These are phyloP conservation scores for Balaeniceps rex DNA, from an alignment of 2,113 vertebrate species.

Conservation along the genomic window DNA sequence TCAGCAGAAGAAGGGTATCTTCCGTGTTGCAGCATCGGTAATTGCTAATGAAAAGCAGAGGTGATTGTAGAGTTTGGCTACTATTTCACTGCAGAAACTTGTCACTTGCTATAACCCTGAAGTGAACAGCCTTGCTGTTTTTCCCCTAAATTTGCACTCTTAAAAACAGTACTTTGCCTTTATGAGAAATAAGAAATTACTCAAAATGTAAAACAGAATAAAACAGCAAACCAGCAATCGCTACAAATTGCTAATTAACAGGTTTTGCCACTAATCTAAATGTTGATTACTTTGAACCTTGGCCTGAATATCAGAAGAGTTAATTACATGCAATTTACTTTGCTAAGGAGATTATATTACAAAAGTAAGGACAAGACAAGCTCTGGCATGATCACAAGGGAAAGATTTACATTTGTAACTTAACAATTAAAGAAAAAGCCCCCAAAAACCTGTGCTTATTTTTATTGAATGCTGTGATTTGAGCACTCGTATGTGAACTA, in stretches of 20 bases:
- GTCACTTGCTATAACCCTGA: background rate
- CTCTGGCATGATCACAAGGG: background rate
- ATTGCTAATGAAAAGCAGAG: background rate
- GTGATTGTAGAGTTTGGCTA: background rate
- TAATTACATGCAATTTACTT: background rate
- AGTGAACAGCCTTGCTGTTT: background rate
- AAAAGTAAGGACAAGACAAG: background rate
- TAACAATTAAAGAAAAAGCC: background rate
- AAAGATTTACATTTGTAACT: background rate
- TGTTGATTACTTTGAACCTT: constrained; percentile 5
- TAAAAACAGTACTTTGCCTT: background rate
- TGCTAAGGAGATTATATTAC: background rate
- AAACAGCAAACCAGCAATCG: background rate
- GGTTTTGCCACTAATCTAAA: background rate
- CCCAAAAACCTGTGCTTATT: background rate
- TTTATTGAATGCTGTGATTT: background rate
- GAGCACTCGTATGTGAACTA: background rate
- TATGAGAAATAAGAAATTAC: background rate
- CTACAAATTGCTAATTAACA: background rate
- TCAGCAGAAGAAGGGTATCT: background rate
- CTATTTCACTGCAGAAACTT: background rate
- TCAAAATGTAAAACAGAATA: background rate
- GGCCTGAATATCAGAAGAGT: constrained; percentile 3
- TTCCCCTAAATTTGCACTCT: background rate
- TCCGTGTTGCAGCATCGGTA: background rate